Conservation (phyloP, 2,888 invertebrate genomes). For the Limenitis camilla region DNA sequence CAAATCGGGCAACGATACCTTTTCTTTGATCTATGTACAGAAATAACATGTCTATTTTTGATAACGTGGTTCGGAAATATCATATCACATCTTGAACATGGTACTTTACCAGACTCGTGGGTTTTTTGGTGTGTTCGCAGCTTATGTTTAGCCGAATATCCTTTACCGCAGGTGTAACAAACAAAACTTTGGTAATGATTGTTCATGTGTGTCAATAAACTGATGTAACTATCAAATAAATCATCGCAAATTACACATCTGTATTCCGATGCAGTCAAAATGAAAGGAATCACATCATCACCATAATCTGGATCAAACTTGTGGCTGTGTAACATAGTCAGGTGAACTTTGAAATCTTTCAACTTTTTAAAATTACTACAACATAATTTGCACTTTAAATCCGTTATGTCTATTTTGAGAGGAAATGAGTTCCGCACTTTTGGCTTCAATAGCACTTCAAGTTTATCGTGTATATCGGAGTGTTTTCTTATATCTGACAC, state of each 20-base stretch:
- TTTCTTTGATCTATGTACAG: slow-evolving; percentile 40
- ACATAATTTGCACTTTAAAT: slow-evolving; percentile 43
- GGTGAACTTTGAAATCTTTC: slow-evolving; percentile 40
- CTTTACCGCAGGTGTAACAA: slow-evolving; percentile 63
- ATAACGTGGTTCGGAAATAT: slow-evolving; percentile 43
- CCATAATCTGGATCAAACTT: slow-evolving; percentile 30
- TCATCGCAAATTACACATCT: slow-evolving; percentile 42
- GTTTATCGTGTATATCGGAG: slow-evolving; percentile 37
- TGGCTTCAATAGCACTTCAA: slow-evolving; percentile 37
- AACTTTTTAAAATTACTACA: slow-evolving; percentile 26
- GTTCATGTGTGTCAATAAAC: slow-evolving; percentile 56
- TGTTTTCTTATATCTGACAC: slow-evolving; percentile 40
- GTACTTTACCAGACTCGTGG: slow-evolving; percentile 51
- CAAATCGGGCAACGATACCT: slow-evolving; percentile 51
- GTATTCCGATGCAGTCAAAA: slow-evolving; percentile 39
- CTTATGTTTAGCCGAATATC: slow-evolving; percentile 55
- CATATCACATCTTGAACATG: slow-evolving; percentile 55
- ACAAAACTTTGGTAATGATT: slow-evolving; percentile 57
- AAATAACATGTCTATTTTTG: slow-evolving; percentile 37
- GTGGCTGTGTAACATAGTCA: slow-evolving; percentile 35
- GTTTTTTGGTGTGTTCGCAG: slow-evolving; percentile 50
- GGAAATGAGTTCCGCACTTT: slow-evolving; percentile 43
- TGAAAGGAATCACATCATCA: slow-evolving; percentile 50
- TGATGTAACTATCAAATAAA: slow-evolving; percentile 39
- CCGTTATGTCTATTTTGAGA: slow-evolving; percentile 48